A percentile compares a stretch with the other conserved stretches of the same genome.
Conservation (phyloP, 2,113 vertebrate genomes). For the Silurus glanis region DNA sequence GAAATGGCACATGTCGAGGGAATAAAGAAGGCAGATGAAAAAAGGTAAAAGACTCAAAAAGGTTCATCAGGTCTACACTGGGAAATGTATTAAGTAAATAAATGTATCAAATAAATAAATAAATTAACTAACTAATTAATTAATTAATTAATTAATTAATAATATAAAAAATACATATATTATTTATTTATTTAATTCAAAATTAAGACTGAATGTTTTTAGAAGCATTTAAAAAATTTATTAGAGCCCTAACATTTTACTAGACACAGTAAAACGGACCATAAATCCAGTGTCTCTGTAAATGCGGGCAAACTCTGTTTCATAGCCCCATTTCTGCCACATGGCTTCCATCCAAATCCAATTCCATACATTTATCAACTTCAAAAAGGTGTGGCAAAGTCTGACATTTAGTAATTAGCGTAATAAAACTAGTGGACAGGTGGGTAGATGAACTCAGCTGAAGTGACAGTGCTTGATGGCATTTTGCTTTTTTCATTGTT, state of each 20-base stretch:
- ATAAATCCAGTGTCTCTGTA: neutral
- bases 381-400: neutral
- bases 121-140: no score
- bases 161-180: no score
- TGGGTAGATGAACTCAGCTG: neutral
- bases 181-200: no score
- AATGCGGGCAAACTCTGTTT: neutral
- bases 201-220: neutral
- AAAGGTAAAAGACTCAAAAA: neutral
- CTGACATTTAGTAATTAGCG: neutral
- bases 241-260: neutral
- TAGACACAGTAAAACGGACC: neutral
- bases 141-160: no score
- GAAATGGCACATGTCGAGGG: neutral
- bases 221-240: neutral
- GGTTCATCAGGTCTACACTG: no score
- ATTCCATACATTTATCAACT: neutral
- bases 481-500: slow-evolving; percentile 2
- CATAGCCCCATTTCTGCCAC: neutral
- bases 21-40: neutral
- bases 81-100: no score
- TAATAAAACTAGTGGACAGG: neutral
- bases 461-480: neutral
- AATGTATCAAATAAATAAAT: no score
- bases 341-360: neutral